These are phyloP conservation scores for Panurus biarmicus DNA, from an alignment of 2,113 vertebrate species.

Conservation along the genomic window DNA sequence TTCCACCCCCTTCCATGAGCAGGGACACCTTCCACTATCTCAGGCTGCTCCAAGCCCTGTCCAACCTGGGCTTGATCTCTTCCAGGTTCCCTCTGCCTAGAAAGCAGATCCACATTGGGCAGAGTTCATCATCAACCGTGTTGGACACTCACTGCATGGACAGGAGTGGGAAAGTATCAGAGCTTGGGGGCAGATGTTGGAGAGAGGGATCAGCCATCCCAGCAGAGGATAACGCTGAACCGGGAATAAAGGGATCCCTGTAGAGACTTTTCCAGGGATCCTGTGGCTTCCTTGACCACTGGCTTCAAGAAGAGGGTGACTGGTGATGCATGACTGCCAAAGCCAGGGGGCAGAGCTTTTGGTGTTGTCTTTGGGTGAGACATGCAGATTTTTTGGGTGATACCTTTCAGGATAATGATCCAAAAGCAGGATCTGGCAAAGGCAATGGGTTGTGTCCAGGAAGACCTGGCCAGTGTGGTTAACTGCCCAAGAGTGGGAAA, in stretches of 20 bases:
- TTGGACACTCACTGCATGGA: rapidly evolving
- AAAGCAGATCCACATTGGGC: neutral
- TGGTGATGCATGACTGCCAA: neutral
- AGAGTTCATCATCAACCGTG: rapidly evolving
- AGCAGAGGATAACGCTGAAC: too few relatives aligned
- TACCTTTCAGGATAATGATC: neutral
- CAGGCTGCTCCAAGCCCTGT: rapidly evolving
- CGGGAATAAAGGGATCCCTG: rapidly evolving
- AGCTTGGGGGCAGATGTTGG: neutral
- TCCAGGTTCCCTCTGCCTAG: neutral
- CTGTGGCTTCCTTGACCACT: neutral
- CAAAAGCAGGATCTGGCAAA: neutral
- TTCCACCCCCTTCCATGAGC: neutral
- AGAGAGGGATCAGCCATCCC: neutral
- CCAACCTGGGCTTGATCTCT: rapidly evolving
- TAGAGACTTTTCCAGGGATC: neutral
- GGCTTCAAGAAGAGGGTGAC: neutral
- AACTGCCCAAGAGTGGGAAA: neutral
- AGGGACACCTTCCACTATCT: neutral
- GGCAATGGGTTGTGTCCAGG: neutral
- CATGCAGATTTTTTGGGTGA: neutral
- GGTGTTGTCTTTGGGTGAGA: neutral
- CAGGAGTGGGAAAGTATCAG: neutral
- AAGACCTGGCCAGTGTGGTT: too few relatives aligned
- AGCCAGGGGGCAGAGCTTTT: rapidly evolving